Conservation (phyloP, 2,113 vertebrate genomes). For the Pelmatolapia mariae region DNA sequence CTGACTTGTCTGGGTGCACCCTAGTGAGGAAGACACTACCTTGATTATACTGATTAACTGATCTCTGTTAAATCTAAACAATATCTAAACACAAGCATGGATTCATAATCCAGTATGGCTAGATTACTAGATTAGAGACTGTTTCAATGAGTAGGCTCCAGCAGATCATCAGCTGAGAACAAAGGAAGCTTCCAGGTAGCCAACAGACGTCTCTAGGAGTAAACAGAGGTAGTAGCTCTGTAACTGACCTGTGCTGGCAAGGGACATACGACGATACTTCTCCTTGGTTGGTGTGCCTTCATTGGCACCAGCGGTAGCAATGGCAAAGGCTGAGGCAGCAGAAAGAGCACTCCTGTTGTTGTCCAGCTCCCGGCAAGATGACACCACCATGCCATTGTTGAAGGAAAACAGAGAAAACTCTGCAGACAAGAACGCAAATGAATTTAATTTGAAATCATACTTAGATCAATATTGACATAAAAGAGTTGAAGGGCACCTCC, state of each 20-base stretch:
- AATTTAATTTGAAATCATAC: neutral
- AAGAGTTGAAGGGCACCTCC: neutral
- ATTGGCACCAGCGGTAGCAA: slow-evolving; percentile 92
- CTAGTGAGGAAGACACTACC: neutral
- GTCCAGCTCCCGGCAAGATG: slow-evolving; percentile 91
- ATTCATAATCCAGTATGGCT: neutral
- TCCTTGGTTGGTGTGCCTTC: slow-evolving; percentile 94
- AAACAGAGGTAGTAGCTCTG: neutral
- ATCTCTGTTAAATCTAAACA: neutral
- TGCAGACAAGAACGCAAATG: slow-evolving; percentile 23
- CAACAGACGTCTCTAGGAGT: neutral
- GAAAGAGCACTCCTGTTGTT: slow-evolving; percentile 87
- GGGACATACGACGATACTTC: slow-evolving; percentile 92
- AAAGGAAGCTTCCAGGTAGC: neutral
- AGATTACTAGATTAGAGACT: neutral
- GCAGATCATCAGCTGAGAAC: neutral
- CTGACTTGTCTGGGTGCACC: neutral
- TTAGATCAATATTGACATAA: neutral
- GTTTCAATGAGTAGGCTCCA: neutral
- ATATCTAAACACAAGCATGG: neutral
- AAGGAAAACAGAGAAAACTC: slow-evolving; percentile 93
- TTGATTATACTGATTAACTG: neutral
- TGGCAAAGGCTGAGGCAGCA: slow-evolving; percentile 91
- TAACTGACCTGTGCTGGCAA: slow-evolving; percentile 85
- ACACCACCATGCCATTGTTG: slow-evolving; percentile 91